Evolutionary conservation across 2,797 vertebrate species (phyloP).

Genomic region (Limnodromus scolopaceus): DNA sequence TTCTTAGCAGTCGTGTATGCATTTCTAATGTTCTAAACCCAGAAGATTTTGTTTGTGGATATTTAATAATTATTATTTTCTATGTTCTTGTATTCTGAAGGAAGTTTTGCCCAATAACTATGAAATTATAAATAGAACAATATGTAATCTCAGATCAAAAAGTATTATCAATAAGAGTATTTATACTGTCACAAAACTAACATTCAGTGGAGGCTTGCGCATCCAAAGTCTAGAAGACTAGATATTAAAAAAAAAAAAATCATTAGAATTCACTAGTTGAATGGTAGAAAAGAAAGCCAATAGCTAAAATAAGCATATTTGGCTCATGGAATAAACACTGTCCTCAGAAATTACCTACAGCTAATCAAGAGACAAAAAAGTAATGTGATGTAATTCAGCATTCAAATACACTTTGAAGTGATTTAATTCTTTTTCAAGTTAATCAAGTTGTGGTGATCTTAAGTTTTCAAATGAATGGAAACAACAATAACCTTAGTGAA

Average conservation of each 20-base stretch:
- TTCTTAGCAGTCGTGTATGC: background rate
- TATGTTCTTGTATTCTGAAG: background rate
- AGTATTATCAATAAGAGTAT: background rate
- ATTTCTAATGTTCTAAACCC: background rate
- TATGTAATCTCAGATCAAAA: background rate
- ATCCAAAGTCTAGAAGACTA: background rate
- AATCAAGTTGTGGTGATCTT: background rate
- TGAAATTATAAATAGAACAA: background rate
- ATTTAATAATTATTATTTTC: background rate
- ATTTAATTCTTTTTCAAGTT: background rate
- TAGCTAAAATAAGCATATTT: background rate
- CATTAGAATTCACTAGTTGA: background rate
- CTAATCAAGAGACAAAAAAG: background rate
- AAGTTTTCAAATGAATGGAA: background rate
- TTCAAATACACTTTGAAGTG: background rate
- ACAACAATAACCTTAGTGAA: background rate
- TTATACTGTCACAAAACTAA: background rate
- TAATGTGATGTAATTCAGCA: background rate
- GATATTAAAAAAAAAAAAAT: background rate
- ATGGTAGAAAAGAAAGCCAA: background rate
- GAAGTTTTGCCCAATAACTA: background rate
- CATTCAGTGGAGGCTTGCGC: background rate
- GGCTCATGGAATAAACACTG: background rate
- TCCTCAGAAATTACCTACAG: background rate
- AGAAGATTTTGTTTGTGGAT: background rate